These are phyloP conservation scores for Eupithecia vulgata DNA, from an alignment of 2,888 invertebrate species.

Conservation along the genomic window DNA sequence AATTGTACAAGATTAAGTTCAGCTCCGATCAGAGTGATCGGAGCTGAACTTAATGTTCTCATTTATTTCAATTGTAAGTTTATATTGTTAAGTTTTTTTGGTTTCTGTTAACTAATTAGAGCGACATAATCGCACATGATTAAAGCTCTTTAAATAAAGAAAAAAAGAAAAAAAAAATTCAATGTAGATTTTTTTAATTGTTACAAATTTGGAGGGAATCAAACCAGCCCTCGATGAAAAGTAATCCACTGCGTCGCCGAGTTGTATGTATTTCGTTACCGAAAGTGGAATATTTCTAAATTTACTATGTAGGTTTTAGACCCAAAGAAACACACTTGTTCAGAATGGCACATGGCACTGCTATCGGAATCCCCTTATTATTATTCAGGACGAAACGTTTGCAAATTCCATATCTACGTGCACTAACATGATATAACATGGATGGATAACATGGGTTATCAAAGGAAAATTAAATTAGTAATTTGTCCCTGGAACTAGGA, in stretches of 20 bases:
- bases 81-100: too few relatives aligned
- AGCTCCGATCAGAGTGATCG: too few relatives aligned
- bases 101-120: too few relatives aligned
- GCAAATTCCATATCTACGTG: not conserved
- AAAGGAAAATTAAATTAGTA: not conserved
- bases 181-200: too few relatives aligned
- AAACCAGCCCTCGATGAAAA: too few relatives aligned
- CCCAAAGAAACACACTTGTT: not conserved
- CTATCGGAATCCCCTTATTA: not conserved
- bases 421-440: not conserved
- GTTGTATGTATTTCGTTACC: not conserved
- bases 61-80: too few relatives aligned
- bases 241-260: not conserved
- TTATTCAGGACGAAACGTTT: not conserved
- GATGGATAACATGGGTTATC: too few relatives aligned
- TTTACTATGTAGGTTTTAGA: not conserved
- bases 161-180: too few relatives aligned
- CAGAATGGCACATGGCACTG: not conserved
- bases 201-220: not conserved
- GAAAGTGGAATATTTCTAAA: not conserved
- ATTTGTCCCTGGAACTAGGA: not conserved
- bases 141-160: too few relatives aligned
- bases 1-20: too few relatives aligned
- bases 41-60: too few relatives aligned
- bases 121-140: too few relatives aligned